Conservation (phyloP, 2,888 invertebrate species). For the Drosophila mimica region DNA sequence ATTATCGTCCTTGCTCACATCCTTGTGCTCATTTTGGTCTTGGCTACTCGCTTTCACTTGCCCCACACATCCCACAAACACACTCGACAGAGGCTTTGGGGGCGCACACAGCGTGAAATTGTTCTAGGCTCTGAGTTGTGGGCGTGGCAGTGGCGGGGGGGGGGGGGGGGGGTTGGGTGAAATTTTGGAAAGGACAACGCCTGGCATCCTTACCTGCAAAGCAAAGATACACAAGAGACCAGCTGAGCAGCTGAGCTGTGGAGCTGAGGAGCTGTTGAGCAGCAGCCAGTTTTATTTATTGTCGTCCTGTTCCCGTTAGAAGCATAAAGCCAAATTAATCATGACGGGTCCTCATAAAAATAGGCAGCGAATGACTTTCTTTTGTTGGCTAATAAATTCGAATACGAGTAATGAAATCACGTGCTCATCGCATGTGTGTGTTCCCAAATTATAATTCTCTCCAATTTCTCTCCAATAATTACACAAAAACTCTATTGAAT, state of each 20-base stretch:
- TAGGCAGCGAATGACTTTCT: constrained; percentile 15
- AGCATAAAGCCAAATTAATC: constrained; percentile 68
- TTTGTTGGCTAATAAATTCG: constrained; percentile 31
- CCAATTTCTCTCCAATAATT: neutral
- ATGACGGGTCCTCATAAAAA: constrained; percentile 55
- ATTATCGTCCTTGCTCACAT: constrained; percentile 2
- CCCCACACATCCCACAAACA: constrained; percentile 31
- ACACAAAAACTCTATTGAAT: neutral
- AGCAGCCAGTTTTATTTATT: constrained; percentile 23
- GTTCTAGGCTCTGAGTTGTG: constrained; percentile 28
- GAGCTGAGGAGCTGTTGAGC: neutral
- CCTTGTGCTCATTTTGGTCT: constrained; percentile 30
- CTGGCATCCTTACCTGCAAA: constrained; percentile 65
- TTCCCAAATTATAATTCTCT: neutral
- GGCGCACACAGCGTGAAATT: constrained; percentile 62
- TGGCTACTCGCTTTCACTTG: constrained; percentile 67
- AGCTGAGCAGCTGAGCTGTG: constrained; percentile 32
- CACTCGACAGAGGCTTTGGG: constrained; percentile 29
- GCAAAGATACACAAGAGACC: constrained; percentile 41
- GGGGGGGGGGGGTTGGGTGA: neutral
- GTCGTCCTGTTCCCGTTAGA: constrained; percentile 17
- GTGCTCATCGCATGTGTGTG: constrained; percentile 30
- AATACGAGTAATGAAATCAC: constrained; percentile 36
- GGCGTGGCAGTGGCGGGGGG: neutral
- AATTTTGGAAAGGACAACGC: constrained; percentile 14